Conservation (phyloP, 2,888 invertebrate species). For the Fragum fragum region DNA sequence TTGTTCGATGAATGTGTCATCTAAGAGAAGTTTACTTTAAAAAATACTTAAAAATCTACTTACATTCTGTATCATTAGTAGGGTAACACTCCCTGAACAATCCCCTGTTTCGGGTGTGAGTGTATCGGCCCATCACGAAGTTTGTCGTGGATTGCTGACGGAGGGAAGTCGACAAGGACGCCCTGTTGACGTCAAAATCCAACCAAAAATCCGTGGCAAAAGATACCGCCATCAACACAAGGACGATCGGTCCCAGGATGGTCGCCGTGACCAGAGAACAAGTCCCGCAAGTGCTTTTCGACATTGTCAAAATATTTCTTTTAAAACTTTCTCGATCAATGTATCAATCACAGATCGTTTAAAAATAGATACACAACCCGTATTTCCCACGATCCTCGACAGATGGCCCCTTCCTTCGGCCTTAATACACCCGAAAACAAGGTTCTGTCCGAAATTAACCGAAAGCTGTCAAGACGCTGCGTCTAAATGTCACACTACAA, state of each 20-base stretch:
- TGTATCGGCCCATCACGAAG: slow-evolving; percentile 57
- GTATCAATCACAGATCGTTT: neutral
- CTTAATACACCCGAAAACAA: slow-evolving; percentile 4
- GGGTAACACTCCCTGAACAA: slow-evolving; percentile 83
- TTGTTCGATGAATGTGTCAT: no score
- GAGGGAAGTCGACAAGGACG: slow-evolving; percentile 29
- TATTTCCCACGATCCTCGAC: neutral
- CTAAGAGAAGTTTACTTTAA: no score
- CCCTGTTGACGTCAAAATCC: slow-evolving; percentile 76
- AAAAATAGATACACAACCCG: neutral
- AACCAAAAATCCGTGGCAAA: slow-evolving; percentile 84
- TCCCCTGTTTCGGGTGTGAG: slow-evolving; percentile 78
- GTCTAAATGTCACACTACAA: neutral
- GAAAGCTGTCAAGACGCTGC: neutral
- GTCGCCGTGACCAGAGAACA: slow-evolving; percentile 71
- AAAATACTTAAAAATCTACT: slow-evolving; percentile 58
- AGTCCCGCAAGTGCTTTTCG: slow-evolving; percentile 67
- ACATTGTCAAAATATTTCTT: slow-evolving; percentile 47
- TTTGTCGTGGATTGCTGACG: slow-evolving; percentile 1
- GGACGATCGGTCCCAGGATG: slow-evolving; percentile 77
- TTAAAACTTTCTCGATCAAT: neutral
- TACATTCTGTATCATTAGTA: slow-evolving; percentile 80
- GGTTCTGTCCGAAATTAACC: slow-evolving; percentile 2
- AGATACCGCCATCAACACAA: slow-evolving; percentile 79
- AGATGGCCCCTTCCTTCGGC: neutral